Conservation (phyloP, 2,113 vertebrate species). For the Rutilus rutilus region DNA sequence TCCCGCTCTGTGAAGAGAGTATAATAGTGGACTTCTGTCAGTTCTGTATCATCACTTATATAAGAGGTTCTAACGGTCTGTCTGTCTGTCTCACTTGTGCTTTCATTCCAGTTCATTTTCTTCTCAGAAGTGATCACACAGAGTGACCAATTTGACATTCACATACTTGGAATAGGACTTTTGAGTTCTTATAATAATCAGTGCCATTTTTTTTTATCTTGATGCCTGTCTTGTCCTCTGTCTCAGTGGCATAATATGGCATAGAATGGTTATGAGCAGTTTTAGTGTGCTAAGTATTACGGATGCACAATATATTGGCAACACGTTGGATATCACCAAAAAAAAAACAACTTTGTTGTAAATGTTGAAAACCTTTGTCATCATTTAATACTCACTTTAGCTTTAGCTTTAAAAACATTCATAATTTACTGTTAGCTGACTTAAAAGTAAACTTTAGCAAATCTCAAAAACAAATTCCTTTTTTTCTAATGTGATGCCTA, state of each 20-base stretch:
- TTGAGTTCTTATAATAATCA: neutral
- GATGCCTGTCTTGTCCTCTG: neutral
- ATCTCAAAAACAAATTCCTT: too few species aligned
- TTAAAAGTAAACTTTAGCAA: too few species aligned
- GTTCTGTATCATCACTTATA: constrained; percentile 3
- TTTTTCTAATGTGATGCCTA: neutral
- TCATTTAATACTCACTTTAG: neutral
- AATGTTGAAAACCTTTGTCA: neutral
- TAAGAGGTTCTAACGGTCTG: neutral
- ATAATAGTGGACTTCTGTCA: neutral
- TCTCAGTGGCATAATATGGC: neutral
- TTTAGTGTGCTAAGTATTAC: neutral
- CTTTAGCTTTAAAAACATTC: neutral
- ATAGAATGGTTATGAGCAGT: neutral
- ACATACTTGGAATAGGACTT: neutral
- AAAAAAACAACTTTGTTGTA: too few species aligned
- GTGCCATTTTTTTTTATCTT: neutral
- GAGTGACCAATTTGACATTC: neutral
- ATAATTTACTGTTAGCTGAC: neutral
- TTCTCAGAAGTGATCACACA: constrained; percentile 16
- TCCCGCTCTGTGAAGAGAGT: neutral
- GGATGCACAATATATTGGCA: neutral
- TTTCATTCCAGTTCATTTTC: constrained; percentile 16
- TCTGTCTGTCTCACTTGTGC: neutral
- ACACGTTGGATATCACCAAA: neutral